A percentile compares a stretch with the other conserved stretches of the same genome.
These are phyloP conservation scores for Mus spicilegus DNA, from an alignment of 2,113 vertebrate species.

Conservation along the genomic window DNA sequence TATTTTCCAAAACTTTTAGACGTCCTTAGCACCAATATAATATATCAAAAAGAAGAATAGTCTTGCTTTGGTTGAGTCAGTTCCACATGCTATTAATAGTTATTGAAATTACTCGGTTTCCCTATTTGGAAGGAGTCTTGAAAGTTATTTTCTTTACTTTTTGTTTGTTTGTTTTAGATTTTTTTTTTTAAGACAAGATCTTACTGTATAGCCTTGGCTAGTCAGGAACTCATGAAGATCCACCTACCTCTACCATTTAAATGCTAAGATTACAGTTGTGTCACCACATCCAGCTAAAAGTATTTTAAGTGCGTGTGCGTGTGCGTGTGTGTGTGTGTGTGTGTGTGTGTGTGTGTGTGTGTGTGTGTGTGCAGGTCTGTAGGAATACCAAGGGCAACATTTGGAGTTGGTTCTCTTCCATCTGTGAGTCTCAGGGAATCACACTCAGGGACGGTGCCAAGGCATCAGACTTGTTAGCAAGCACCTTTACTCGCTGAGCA, in stretches of 20 bases:
- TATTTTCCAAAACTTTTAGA: constrained; percentile 48
- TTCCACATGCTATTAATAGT: constrained; percentile 54
- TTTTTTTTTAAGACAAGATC: neutral
- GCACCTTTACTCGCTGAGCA: neutral
- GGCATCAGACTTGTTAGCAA: neutral
- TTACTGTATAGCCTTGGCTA: neutral
- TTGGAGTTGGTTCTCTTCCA: neutral
- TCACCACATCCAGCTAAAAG: neutral
- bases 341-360: neutral
- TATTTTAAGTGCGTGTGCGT: neutral
- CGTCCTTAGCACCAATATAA: neutral
- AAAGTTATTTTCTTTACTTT: neutral
- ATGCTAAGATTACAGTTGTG: neutral
- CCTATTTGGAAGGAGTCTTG: neutral
- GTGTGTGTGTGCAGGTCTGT: neutral
- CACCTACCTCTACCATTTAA: neutral
- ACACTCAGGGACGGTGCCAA: too few relatives aligned
- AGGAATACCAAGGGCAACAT: neutral
- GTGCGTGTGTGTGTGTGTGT: neutral
- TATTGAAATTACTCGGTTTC: constrained; percentile 54
- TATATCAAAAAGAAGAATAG: constrained; percentile 16
- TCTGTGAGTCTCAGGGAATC: neutral
- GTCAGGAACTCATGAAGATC: neutral
- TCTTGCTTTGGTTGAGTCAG: neutral
- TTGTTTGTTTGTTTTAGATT: neutral